A percentile compares a stretch with the other conserved stretches of the same genome.
phyloP scores from a whole-genome alignment of 2,888 invertebrate species.

The Mycalesis mineus region DNA sequence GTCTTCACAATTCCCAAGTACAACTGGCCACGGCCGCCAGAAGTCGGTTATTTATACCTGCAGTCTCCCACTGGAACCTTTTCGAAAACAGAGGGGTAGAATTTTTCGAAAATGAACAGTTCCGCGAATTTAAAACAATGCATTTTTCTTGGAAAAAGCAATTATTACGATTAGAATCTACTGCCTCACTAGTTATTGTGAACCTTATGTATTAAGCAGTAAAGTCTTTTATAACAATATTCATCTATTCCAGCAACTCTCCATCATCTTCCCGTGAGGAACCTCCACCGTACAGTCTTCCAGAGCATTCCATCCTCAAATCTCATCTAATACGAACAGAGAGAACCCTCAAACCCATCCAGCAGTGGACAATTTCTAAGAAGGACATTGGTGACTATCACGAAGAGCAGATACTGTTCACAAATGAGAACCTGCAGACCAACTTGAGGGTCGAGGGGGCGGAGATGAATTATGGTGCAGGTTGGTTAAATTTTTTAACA shows the following conservation, averaged over 20 bases:
- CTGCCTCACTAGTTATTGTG: no score
- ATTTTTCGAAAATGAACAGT: no score
- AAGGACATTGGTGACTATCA: constrained; percentile 66
- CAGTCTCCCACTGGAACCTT: no score
- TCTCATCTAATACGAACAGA: constrained; percentile 61
- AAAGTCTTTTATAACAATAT: background rate
- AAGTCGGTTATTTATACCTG: no score
- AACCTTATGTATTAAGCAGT: no score
- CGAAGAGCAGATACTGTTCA: constrained; percentile 70
- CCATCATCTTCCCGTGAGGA: constrained; percentile 56
- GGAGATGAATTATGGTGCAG: constrained; percentile 66
- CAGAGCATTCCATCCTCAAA: constrained; percentile 69
- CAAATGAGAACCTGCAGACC: constrained; percentile 62
- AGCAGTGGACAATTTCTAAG: constrained; percentile 74
- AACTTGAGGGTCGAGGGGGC: constrained; percentile 52
- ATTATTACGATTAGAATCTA: no score
- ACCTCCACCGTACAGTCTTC: constrained; percentile 61
- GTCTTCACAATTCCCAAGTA: no score
- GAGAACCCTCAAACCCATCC: constrained; percentile 49
- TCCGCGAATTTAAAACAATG: no score
- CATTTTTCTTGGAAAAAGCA: no score
- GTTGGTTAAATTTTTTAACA: constrained; percentile 43
- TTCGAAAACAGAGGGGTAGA: no score
- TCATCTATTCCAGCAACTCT: constrained; percentile 41
- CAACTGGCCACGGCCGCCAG: no score